Evolutionary conservation across 2,797 vertebrate genomes (phyloP), one percentile per base, ranked within the genome.

Genomic region (Oryzias dopingdopingensis): DNA sequence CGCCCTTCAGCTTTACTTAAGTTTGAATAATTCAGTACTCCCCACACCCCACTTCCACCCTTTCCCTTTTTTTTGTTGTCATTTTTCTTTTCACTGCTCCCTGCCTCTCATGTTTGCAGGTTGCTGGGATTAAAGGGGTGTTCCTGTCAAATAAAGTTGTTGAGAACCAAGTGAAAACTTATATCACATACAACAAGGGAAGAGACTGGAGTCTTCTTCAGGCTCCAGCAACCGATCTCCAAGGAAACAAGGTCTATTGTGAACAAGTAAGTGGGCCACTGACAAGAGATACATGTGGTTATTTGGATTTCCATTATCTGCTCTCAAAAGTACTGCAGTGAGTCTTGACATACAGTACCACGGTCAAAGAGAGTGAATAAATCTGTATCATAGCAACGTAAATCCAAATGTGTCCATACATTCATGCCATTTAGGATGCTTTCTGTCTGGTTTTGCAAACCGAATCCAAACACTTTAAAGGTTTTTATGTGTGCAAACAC

Each of bases 91-190:
- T 46, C 44, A 46, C 69, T 41, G 23, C 64, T 75, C 62, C 70
- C 23, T 6, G 18, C 59, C 66, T 79, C 65, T 85, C 72, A 74
- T 85, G 74, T 94, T 94, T 88, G 89, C 92, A 98, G 96, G 96
- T 98, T 94, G 96, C 95, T 61, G 96, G 96, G 90, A 97, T 98
- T 94, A 98, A 98, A 91, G 96, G 96, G 88, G 95, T 98, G 93
- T 98, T 96, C 94, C 94, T 98, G 93, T 96, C 95, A 91, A 98
- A 98, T 92, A 97, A 97, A 94, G 95, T 96, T 93, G 94, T 93
- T 84, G 94, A 96, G 87, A 95, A 92, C 90, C 93, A 96, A 92
- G 96, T 97, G 83, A 97, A 95, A 92, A 98, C 96, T 80, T 96
- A 95, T 87, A 96, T 98, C 90, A 96, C 96, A 0, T 98, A 96